phyloP scores from a whole-genome alignment of 1,140 invertebrate species.

The Solen grandis region DNA sequence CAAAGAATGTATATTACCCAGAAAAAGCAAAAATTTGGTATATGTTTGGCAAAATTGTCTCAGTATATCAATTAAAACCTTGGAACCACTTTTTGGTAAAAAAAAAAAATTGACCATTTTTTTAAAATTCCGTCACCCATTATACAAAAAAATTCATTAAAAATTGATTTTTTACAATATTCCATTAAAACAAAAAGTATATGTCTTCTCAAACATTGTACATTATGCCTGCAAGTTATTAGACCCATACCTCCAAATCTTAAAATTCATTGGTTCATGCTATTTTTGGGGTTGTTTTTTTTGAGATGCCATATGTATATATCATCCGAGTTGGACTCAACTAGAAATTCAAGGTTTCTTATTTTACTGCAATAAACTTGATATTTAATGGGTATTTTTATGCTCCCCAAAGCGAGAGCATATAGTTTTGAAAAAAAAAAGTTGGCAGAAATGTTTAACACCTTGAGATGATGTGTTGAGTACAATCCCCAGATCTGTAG shows the following conservation, averaged over 20 bases:
- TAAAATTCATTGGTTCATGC: no score
- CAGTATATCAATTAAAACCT: slow-evolving; percentile 1
- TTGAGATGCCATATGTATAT: no score
- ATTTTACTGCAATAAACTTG: no score
- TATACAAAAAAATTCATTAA: slow-evolving; percentile 6
- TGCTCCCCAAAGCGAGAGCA: no score
- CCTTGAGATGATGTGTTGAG: no score
- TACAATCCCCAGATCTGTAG: no score
- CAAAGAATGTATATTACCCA: slow-evolving; percentile 14
- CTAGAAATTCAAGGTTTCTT: no score
- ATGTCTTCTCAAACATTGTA: slow-evolving; percentile 7
- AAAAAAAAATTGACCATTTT: background rate
- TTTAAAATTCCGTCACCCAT: background rate
- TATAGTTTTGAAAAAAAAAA: no score
- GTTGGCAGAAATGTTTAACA: no score
- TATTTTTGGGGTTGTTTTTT: no score
- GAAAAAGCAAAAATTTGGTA: slow-evolving; percentile 8
- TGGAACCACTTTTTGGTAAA: slow-evolving; percentile 1
- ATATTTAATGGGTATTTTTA: no score
- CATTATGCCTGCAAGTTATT: slow-evolving; percentile 10
- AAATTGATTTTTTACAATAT: slow-evolving; percentile 6
- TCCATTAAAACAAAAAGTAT: slow-evolving; percentile 12
- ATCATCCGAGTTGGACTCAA: no score
- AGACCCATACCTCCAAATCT: background rate
- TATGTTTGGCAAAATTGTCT: slow-evolving; percentile 3